Percentiles rank a stretch among this genome's conserved stretches.
Evolutionary conservation across 2,113 vertebrate species (phyloP).

Genomic region (Isichthys henryi): DNA sequence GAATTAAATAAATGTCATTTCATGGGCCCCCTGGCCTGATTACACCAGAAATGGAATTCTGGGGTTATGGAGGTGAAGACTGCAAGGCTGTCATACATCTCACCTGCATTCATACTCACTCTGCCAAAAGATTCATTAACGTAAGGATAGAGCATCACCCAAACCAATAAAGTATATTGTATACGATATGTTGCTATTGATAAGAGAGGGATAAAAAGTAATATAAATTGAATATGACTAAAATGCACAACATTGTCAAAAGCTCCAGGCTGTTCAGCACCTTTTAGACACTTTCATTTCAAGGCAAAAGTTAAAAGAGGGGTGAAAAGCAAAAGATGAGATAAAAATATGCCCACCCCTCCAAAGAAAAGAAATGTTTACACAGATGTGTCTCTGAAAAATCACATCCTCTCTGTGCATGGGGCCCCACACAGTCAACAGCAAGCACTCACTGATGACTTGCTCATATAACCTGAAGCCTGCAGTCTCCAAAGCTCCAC

Average conservation of each 20-base stretch:
- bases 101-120: not conserved
- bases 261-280: not conserved
- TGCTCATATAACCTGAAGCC: not conserved
- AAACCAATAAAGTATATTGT: not conserved
- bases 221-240: not conserved
- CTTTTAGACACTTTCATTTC: not conserved
- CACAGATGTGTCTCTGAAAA: not conserved
- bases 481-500: not conserved
- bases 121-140: not conserved
- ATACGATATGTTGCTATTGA: not conserved
- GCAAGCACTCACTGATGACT: not conserved
- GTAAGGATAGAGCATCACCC: not conserved
- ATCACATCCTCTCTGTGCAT: not conserved
- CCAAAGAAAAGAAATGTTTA: not conserved
- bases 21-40: not conserved
- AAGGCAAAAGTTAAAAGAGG: not conserved
- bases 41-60: constrained; percentile 13
- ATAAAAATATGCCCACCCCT: not conserved
- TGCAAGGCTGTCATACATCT: not conserved
- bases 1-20: constrained; percentile 23
- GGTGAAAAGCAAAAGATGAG: not conserved
- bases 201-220: not conserved
- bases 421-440: not conserved
- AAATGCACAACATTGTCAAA: not conserved
- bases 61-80: constrained; percentile 1